A percentile compares a stretch with the other conserved stretches of the same genome.
These are phyloP conservation scores for Copidosoma floridanum DNA, from an alignment of 1,140 invertebrate species.

Conservation along the genomic window DNA sequence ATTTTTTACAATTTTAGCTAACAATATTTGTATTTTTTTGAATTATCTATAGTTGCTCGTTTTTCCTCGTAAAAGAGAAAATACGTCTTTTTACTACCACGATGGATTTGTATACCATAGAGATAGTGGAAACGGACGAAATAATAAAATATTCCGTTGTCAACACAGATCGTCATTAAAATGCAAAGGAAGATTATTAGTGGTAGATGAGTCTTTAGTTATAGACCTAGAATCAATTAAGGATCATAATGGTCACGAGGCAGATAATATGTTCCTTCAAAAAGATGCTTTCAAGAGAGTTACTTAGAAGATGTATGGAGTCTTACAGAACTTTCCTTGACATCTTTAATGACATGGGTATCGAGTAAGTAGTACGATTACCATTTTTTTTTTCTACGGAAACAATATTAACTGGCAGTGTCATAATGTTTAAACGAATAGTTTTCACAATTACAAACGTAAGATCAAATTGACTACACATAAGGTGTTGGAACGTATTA, in stretches of 20 bases:
- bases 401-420: too few species aligned
- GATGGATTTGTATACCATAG: not conserved
- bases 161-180: not conserved
- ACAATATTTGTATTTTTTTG: too few species aligned
- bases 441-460: not conserved
- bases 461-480: not conserved
- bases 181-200: not conserved
- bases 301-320: not conserved
- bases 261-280: not conserved
- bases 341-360: not conserved
- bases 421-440: not conserved
- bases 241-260: not conserved
- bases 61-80: too few species aligned
- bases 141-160: not conserved
- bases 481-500: too few species aligned
- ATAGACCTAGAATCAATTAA: not conserved
- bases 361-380: not conserved
- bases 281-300: not conserved
- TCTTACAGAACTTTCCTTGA: not conserved
- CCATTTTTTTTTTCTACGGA: too few species aligned
- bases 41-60: too few species aligned
- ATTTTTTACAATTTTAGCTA: too few species aligned
- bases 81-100: too few species aligned
- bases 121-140: not conserved
- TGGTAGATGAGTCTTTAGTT: not conserved